Conservation (phyloP, 2,113 vertebrate species). For the Hydrolagus affinis region DNA sequence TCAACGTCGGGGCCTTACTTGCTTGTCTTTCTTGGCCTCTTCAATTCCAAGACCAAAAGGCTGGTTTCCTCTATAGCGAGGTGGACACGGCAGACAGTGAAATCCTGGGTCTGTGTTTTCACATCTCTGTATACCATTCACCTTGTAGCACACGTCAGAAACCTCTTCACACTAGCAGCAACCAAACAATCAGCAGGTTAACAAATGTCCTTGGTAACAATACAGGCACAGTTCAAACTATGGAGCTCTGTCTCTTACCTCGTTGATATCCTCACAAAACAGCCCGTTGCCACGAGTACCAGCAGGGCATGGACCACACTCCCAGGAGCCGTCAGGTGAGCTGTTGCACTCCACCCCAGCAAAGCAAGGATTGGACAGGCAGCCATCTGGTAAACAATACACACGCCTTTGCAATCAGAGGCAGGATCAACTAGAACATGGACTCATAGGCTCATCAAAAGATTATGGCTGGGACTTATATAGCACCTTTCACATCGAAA, state of each 20-base stretch:
- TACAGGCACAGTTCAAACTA: neutral
- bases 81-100: conserved; percentile 89
- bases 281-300: conserved; percentile 88
- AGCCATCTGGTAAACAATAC: conserved; percentile 67
- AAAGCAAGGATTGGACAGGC: conserved; percentile 91
- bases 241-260: conserved; percentile 54
- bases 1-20: conserved; percentile 57
- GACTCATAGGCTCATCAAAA: neutral
- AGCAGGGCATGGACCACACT: conserved; percentile 79
- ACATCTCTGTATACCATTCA: conserved; percentile 68
- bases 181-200: conserved; percentile 23
- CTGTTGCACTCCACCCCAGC: conserved; percentile 82
- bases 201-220: neutral
- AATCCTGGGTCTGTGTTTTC: conserved; percentile 88
- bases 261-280: conserved; percentile 83
- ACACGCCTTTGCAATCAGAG: neutral
- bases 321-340: conserved; percentile 86
- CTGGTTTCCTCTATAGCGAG: conserved; percentile 84
- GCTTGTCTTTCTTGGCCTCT: conserved; percentile 74
- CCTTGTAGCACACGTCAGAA: conserved; percentile 77
- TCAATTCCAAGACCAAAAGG: conserved; percentile 82
- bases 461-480: neutral
- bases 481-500: neutral
- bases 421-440: too few species aligned
- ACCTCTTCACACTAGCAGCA: conserved; percentile 75